These are phyloP conservation scores for Monochamus alternatus DNA, from an alignment of 2,888 invertebrate genomes.

Conservation along the genomic window DNA sequence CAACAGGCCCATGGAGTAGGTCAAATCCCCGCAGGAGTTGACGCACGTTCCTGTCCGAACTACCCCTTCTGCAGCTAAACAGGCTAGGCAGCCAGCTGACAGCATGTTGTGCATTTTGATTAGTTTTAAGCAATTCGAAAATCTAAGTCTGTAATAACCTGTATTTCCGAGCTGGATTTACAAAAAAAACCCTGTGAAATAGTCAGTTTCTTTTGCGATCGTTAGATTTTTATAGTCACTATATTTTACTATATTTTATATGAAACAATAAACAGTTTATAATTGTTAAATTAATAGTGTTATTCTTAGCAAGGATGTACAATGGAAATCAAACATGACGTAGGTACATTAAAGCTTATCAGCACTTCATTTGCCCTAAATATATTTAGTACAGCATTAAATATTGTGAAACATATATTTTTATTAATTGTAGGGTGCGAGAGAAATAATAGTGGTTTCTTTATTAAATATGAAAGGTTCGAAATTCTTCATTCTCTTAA, in stretches of 20 bases:
- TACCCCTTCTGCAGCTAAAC: constrained; percentile 67
- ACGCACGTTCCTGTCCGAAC: constrained; percentile 68
- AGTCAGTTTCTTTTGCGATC: neutral
- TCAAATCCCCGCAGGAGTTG: constrained; percentile 69
- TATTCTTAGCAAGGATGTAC: too few relatives aligned
- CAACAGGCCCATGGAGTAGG: constrained; percentile 55
- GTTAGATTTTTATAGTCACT: neutral
- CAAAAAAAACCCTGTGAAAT: neutral
- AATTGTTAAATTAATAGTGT: neutral
- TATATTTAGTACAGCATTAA: too few relatives aligned
- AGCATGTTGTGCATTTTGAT: constrained; percentile 56
- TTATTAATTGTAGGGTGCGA: too few relatives aligned
- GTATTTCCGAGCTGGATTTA: constrained; percentile 35
- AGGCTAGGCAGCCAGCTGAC: constrained; percentile 60
- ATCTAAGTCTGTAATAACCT: constrained; percentile 26
- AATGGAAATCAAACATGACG: too few relatives aligned
- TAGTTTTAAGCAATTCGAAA: constrained; percentile 16
- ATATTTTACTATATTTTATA: neutral
- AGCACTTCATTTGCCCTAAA: too few relatives aligned
- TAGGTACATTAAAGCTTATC: too few relatives aligned
- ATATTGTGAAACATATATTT: too few relatives aligned
- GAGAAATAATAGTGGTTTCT: too few relatives aligned
- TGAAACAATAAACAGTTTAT: constrained; percentile 1
- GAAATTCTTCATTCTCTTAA: too few relatives aligned
- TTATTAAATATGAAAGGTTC: too few relatives aligned